Evolutionary conservation across 2,888 invertebrate genomes (phyloP).

Genomic region (Mythimna loreyi): DNA sequence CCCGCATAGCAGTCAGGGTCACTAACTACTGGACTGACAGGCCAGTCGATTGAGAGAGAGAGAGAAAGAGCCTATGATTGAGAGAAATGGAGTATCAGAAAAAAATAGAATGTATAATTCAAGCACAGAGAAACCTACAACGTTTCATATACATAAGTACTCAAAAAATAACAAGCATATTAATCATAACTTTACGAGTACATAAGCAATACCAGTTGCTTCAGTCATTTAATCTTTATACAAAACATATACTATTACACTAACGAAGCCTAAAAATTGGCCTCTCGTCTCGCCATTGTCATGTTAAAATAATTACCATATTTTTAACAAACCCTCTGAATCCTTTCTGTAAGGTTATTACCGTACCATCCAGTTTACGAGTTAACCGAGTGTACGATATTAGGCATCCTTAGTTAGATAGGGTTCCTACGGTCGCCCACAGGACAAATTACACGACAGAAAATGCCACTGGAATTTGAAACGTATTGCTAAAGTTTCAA

Average conservation of each 20-base stretch:
- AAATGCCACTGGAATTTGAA: constrained; percentile 35
- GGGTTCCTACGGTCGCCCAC: constrained; percentile 40
- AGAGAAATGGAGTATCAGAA: too few species aligned
- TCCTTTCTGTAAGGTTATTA: constrained; percentile 41
- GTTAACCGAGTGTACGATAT: constrained; percentile 53
- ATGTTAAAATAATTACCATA: constrained; percentile 47
- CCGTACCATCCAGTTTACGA: constrained; percentile 49
- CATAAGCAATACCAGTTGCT: constrained; percentile 3
- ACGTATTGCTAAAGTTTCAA: constrained; percentile 1
- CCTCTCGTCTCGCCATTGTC: constrained; percentile 11
- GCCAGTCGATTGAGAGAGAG: too few species aligned
- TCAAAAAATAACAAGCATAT: neutral
- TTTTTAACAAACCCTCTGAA: constrained; percentile 43
- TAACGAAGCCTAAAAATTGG: constrained; percentile 32
- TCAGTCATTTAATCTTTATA: neutral
- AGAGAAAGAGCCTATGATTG: too few species aligned
- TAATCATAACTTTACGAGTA: neutral
- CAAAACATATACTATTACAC: constrained; percentile 20
- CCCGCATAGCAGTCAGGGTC: too few species aligned
- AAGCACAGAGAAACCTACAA: too few species aligned
- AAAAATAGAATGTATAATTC: too few species aligned
- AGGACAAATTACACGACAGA: constrained; percentile 48
- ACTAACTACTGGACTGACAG: too few species aligned
- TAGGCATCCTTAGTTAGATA: constrained; percentile 56
- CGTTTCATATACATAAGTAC: too few species aligned